Conservation (phyloP, 1,140 invertebrate species). For the Tetragnatha versicolor region DNA sequence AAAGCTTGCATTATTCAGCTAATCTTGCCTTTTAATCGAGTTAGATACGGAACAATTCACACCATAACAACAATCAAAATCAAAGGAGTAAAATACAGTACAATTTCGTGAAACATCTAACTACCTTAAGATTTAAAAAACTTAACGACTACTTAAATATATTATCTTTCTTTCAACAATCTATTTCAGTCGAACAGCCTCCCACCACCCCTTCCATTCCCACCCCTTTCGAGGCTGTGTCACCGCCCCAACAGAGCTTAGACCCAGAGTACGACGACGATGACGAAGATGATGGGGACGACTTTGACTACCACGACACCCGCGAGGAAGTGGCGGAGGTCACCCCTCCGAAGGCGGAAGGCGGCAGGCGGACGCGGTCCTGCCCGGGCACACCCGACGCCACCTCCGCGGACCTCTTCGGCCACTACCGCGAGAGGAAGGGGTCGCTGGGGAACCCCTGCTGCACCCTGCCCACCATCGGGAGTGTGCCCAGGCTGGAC, state of each 20-base stretch:
- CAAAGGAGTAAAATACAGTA: too few relatives aligned
- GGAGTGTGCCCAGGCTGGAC: conserved; percentile 24
- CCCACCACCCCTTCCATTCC: too few relatives aligned
- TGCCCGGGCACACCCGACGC: conserved; percentile 45
- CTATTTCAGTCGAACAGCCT: too few relatives aligned
- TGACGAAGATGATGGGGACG: conserved; percentile 19
- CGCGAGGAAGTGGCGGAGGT: conserved; percentile 26
- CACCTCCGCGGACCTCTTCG: conserved; percentile 10
- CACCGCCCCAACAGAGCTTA: not conserved
- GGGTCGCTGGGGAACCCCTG: conserved; percentile 20
- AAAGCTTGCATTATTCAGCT: too few relatives aligned
- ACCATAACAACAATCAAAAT: too few relatives aligned
- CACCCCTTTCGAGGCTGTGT: too few relatives aligned
- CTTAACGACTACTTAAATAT: too few relatives aligned
- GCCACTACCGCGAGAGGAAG: conserved; percentile 26
- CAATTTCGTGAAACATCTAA: too few relatives aligned
- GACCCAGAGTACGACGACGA: not conserved
- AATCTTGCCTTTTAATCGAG: too few relatives aligned
- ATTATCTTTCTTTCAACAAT: too few relatives aligned
- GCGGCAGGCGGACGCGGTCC: conserved; percentile 6
- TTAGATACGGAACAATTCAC: too few relatives aligned
- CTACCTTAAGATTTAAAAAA: too few relatives aligned
- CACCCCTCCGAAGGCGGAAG: not conserved
- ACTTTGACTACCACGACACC: conserved; percentile 31
- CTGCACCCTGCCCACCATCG: conserved; percentile 22